phyloP scores from a whole-genome alignment of 2,797 vertebrate species.

The Thunnus albacares region DNA sequence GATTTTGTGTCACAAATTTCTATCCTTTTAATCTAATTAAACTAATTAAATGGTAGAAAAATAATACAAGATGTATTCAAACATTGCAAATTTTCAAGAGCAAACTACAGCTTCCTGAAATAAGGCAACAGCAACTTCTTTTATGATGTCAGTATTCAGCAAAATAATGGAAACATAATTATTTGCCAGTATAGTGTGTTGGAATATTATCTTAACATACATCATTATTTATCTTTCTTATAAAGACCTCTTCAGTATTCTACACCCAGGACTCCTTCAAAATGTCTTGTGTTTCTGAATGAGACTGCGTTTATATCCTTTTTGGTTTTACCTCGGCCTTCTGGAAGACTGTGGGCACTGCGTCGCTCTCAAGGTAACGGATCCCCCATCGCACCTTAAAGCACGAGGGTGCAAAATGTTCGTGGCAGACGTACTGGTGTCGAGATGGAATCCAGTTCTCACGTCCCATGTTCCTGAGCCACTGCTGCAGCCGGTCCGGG shows the following conservation, averaged over 20 bases:
- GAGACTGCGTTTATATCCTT: neutral
- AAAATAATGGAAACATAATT: too few relatives aligned
- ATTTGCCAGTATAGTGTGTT: too few relatives aligned
- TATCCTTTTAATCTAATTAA: neutral
- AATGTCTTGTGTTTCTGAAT: neutral
- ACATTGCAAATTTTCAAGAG: neutral
- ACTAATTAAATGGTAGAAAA: neutral
- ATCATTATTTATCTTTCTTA: too few relatives aligned
- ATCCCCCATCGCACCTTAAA: slow-evolving; percentile 87
- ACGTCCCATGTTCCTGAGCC: slow-evolving; percentile 85
- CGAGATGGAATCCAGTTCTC: slow-evolving; percentile 87
- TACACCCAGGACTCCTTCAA: too few relatives aligned
- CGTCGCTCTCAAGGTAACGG: slow-evolving; percentile 82
- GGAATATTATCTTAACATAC: too few relatives aligned
- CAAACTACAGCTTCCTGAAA: neutral
- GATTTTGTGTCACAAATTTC: neutral
- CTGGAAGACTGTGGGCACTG: slow-evolving; percentile 86
- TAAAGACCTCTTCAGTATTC: too few relatives aligned
- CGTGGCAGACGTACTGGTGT: slow-evolving; percentile 87
- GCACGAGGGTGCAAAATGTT: slow-evolving; percentile 85
- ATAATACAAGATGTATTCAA: neutral
- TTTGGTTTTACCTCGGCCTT: slow-evolving; percentile 50
- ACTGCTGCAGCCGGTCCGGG: slow-evolving; percentile 81
- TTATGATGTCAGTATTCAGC: too few relatives aligned
- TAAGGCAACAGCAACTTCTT: too few relatives aligned